Conservation (phyloP, 2,113 vertebrate species). For the Hippolais icterina region DNA sequence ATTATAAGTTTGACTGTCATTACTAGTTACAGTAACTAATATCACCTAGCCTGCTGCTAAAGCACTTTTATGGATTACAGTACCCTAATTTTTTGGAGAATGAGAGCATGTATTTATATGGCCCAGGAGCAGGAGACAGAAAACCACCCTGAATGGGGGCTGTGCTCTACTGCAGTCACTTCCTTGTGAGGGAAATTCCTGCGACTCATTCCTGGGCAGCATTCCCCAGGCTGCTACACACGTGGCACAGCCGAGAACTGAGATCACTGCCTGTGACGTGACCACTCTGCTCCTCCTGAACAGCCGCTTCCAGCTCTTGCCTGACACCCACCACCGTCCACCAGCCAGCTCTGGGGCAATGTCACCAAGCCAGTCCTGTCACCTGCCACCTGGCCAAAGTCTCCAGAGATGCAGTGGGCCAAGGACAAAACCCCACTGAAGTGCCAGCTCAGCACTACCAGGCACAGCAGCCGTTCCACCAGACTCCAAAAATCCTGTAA, state of each 20-base stretch:
- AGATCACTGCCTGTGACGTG: fast-evolving
- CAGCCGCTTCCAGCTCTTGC: fast-evolving
- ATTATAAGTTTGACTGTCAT: neutral
- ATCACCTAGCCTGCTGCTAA: neutral
- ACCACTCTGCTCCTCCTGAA: fast-evolving
- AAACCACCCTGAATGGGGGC: fast-evolving
- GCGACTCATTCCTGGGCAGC: neutral
- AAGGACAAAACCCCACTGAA: neutral
- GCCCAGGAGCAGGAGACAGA: neutral
- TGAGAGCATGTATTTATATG: fast-evolving
- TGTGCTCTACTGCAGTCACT: neutral
- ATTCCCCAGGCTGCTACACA: fast-evolving
- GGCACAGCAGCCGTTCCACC: neutral
- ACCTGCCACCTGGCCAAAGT: neutral
- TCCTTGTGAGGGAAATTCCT: neutral
- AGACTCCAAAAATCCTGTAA: fast-evolving
- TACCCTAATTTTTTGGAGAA: neutral
- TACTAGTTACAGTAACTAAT: neutral
- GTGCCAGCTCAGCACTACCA: neutral
- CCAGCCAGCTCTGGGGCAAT: fast-evolving
- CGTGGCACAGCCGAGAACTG: neutral
- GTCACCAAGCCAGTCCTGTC: fast-evolving
- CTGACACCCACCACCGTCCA: fast-evolving
- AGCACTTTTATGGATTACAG: neutral
- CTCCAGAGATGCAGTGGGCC: fast-evolving